Conservation (phyloP, 2,888 invertebrate genomes). For the Ditula angustiorana region DNA sequence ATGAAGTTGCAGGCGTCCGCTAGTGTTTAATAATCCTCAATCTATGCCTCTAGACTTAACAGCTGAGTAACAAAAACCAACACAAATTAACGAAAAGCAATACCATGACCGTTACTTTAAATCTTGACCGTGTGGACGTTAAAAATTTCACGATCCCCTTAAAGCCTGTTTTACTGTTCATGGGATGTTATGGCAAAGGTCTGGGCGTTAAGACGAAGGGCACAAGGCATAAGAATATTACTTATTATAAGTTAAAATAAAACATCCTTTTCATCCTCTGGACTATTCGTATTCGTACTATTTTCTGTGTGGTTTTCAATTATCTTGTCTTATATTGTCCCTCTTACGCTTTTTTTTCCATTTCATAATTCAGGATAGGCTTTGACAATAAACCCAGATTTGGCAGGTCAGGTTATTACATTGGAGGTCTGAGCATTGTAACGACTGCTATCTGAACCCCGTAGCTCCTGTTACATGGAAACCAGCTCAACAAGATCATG, state of each 20-base stretch:
- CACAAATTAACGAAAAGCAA: conserved; percentile 22
- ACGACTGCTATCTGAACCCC: too few species aligned
- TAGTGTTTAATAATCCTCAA: too few species aligned
- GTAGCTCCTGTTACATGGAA: too few species aligned
- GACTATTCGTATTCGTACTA: not conserved
- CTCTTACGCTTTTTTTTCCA: too few species aligned
- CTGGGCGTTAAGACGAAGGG: conserved; percentile 44
- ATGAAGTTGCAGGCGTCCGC: too few species aligned
- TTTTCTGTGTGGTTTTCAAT: not conserved
- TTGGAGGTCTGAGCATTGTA: too few species aligned
- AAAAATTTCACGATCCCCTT: conserved; percentile 78
- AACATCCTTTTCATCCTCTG: not conserved
- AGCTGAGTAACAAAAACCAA: conserved; percentile 16
- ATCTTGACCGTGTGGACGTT: conserved; percentile 74
- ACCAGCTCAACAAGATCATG: too few species aligned
- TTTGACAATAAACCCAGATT: too few species aligned
- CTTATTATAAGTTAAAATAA: not conserved
- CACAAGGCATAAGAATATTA: conserved; percentile 2
- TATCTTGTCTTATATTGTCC: too few species aligned
- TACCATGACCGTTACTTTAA: conserved; percentile 56
- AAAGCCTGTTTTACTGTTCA: conserved; percentile 79
- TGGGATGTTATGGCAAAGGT: conserved; percentile 70
- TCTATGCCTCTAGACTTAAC: too few species aligned
- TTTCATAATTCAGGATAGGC: too few species aligned
- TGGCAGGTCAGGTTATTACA: too few species aligned